Evolutionary conservation across 2,113 vertebrate species (phyloP), one percentile per base, ranked within the genome.

Genomic region (Cinclus cinclus): DNA sequence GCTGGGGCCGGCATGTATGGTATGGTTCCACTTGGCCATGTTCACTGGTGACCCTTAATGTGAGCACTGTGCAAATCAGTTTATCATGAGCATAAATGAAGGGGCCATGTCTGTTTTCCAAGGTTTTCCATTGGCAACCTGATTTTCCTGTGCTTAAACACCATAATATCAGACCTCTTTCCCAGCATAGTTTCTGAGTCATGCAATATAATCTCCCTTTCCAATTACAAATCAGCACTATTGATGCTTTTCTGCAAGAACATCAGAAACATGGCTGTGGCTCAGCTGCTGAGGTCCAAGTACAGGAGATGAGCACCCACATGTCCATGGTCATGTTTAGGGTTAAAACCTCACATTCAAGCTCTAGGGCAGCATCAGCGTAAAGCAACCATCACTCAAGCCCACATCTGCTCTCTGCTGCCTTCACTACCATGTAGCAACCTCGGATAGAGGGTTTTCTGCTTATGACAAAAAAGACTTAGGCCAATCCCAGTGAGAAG

Each of bases 11-110:
- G 47, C 10, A 19, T 1, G 7, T 24, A 9, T 1, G 42, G 17
- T 11, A 22, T 2, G 1, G 56, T 33, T 42, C 33, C 0, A 0
- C 17, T 76, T 1, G 2, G 39, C 30, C 52, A 39, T 1, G 0
- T 33, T 68, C 49, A 11, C 35, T 64, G 84, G 58, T 89, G 69
- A 52, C 44, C 60, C n/a, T 84, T 56, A 2, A 5, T 16, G 15
- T 1, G 27, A 27, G 37, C 58, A 28, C 77, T 52, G 33, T 70
- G 41, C 59, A 58, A 80, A 74, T 27, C 46, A 31, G 41, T 3
- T 22, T 44, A 24, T 9, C 27, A 46, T 7, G 63, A 83, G 35
- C 53, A 21, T 15, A 49, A 83, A 69, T 44, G 65, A 85, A 83
- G 30, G 39, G 82, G 23, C 27, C 50, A 15, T 1, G 0, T 58